A percentile compares a stretch with the other conserved stretches of the same genome.
phyloP scores from a whole-genome alignment of 2,113 vertebrate genomes.

The Picathartes gymnocephalus region DNA sequence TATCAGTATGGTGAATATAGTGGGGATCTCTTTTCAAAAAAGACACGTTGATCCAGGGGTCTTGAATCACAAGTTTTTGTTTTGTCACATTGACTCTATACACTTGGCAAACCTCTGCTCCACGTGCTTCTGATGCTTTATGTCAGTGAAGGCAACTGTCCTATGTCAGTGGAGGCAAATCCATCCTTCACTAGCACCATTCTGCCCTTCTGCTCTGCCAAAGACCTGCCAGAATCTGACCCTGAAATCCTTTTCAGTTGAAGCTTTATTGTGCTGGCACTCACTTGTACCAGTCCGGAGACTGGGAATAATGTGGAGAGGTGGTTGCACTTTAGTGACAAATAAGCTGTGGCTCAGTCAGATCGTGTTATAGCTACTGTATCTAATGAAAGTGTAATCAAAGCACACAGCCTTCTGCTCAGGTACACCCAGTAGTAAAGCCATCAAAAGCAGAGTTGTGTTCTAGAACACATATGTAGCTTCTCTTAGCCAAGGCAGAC shows the following conservation, averaged over 20 bases:
- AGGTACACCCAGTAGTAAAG: neutral
- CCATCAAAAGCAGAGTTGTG: neutral
- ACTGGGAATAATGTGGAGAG: accelerated
- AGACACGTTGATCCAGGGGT: neutral
- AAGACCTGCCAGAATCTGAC: neutral
- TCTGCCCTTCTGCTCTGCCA: neutral
- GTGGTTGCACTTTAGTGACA: neutral
- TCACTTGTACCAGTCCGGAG: neutral
- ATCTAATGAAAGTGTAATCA: neutral
- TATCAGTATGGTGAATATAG: neutral
- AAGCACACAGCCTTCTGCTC: neutral
- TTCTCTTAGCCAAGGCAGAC: neutral
- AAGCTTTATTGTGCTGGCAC: neutral
- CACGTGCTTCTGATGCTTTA: neutral
- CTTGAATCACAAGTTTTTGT: neutral
- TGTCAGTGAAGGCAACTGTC: neutral
- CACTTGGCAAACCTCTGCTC: neutral
- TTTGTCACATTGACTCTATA: neutral
- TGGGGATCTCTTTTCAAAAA: neutral
- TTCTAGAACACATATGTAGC: neutral
- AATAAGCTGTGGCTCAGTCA: neutral
- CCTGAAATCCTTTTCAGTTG: neutral
- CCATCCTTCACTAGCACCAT: neutral
- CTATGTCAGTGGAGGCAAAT: neutral
- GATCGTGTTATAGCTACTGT: accelerated